Evolutionary conservation across 2,888 invertebrate species (phyloP).

Genomic region (Cancer borealis): DNA sequence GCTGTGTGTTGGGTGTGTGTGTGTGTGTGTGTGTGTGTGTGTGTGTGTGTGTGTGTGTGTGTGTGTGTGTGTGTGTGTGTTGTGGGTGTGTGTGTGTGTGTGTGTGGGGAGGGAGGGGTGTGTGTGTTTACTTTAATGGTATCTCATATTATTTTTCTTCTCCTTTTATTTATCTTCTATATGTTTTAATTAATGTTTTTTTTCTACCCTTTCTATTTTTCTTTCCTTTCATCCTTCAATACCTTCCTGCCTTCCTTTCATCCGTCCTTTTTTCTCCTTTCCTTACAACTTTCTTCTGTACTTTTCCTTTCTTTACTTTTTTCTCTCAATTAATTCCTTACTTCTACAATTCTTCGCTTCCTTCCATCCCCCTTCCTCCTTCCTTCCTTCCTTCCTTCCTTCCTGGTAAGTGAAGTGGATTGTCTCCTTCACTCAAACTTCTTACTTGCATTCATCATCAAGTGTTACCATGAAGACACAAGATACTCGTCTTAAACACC

Average conservation of each 20-base stretch:
- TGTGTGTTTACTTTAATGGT: background rate
- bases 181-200: background rate
- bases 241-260: background rate
- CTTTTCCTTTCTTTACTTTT: background rate
- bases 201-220: background rate
- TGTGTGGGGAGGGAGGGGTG: conserved; percentile 36
- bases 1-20: conserved; percentile 26
- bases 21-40: conserved; percentile 55
- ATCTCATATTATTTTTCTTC: background rate
- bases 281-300: background rate
- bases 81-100: conserved; percentile 47
- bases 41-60: conserved; percentile 55
- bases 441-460: background rate
- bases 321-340: background rate
- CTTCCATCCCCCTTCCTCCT: background rate
- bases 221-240: background rate
- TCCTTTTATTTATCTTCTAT: background rate
- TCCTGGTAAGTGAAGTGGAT: no score
- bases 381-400: background rate
- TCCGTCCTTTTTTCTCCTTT: background rate
- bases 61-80: conserved; percentile 45
- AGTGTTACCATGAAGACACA: background rate
- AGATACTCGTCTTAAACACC: no score
- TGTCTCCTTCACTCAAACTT: background rate
- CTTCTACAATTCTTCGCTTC: background rate